Evolutionary conservation across 2,888 invertebrate genomes (phyloP), one percentile per base, ranked within the genome.

Genomic region (Lomographa bimaculata): DNA sequence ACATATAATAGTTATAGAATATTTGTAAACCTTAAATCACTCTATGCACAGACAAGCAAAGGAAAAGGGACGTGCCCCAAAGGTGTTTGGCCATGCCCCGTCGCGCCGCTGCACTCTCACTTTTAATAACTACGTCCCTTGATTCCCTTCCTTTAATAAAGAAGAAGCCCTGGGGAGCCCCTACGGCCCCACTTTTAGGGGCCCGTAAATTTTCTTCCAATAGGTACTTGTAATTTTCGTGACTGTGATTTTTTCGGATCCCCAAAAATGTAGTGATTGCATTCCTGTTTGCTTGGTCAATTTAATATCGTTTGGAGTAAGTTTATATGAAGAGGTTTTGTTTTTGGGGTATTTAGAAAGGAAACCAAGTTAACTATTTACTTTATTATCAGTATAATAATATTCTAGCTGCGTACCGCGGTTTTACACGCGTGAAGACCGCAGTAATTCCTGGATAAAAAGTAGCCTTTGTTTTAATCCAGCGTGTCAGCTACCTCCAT

Each of bases 121-220:
- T 71, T 81, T 81, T 83, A 82, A 83, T 84, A 83, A 80, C 72
- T 70, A 66, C 60, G 54, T 70, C 11, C 23, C 12, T 64, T 14
- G 14, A 14, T 14, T 70, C 78, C 84, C 83, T 77, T 27, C 66
- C 68, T 79, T 83, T 84, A 84, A 85, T 85, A 85, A 80, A 80
- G 71, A 73, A 61, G 59, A 60, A 62, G 72, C 80, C 75, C 71
- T 57, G 55, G 75, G 79, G 79, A 71, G 57, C 64, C 74, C 71
- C 63, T 32, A 50, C 58, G 63, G 67, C 59, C 49, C 64, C 57
- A 57, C 64, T 66, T 68, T 71, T 65, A 64, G 72, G 75, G 74
- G 64, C 46, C 57, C 70, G 60, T 72, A 71, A 74, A 74, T 79
- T 69, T 68, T n/a, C 63, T 60, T 56, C 53, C 60, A 50, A 55